phyloP scores from a whole-genome alignment of 2,797 vertebrate species.

The Hemibagrus guttatus region DNA sequence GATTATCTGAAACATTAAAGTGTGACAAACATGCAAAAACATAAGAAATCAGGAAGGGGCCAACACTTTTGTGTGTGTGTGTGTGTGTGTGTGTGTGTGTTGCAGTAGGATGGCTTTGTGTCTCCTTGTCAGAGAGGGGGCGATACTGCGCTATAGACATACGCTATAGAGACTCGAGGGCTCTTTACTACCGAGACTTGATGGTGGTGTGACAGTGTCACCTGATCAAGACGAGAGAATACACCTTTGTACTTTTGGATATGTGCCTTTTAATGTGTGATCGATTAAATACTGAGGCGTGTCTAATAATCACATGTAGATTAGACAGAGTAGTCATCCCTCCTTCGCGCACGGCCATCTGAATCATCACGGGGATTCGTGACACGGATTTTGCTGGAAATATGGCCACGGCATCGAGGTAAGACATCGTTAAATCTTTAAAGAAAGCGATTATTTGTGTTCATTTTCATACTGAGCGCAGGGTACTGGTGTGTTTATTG shows the following conservation, averaged over 20 bases:
- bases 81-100: not conserved
- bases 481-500: not conserved
- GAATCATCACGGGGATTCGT: slow-evolving; percentile 28
- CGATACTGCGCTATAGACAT: slow-evolving; percentile 19
- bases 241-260: not conserved
- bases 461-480: not conserved
- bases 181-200: not conserved
- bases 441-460: not conserved
- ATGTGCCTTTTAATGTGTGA: not conserved
- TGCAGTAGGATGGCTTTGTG: slow-evolving; percentile 1
- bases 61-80: no score
- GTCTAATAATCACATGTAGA: slow-evolving; percentile 9
- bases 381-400: slow-evolving; percentile 6
- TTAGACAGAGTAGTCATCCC: not conserved
- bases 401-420: slow-evolving; percentile 19
- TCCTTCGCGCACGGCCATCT: not conserved
- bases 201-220: not conserved
- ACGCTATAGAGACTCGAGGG: not conserved
- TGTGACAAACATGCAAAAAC: no score
- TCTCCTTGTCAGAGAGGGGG: slow-evolving; percentile 8
- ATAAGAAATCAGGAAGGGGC: no score
- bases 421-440: not conserved
- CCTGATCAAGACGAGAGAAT: not conserved
- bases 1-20: no score
- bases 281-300: not conserved